Evolutionary conservation across 1,140 invertebrate genomes (phyloP), one percentile per base, ranked within the genome.

Genomic region (Ectropis grisescens): DNA sequence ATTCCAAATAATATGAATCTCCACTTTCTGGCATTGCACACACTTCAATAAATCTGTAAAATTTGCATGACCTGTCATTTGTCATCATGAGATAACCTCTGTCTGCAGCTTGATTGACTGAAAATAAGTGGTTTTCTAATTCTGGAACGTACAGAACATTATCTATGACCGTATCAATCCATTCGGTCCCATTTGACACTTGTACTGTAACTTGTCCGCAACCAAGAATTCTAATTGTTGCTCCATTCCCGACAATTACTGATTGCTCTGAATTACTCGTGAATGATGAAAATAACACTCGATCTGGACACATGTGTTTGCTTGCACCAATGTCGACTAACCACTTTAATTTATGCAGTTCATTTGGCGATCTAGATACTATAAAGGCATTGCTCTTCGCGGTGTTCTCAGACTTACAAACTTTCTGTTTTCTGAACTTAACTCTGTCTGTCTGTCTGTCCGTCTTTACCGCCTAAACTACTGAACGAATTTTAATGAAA

Each of bases 111-210:
- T 47, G 16, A 19, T 54, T 66, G 4, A 65, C 54, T 1, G 74
- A 80, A 9, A 80, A 60, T 19, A 82, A 36, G 33, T 71, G 76
- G 11, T 33, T 61, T 25, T 62, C 50, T 9, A 82, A 35, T 36
- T 71, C 49, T 0, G 74, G 72, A 19, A 75, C 58, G 57, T 54
- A n/a, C 16, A 24, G 11, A n/a, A n/a, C n/a, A n/a, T n/a, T n/a
- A n/a, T n/a, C n/a, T n/a, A n/a, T n/a, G n/a, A n/a, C n/a, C n/a
- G 53, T 58, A 0, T 58, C 7, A 10, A 70, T 47, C 45, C 52
- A 58, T 49, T 58, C 40, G 4, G 2, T 32, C 12, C 47, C 53
- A 12, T 58, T 40, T 2, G 10, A 37, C 6, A 57, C 16, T 30
- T 13, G n/a, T n/a, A n/a, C n/a, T n/a, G n/a, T n/a, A n/a, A n/a